Evolutionary conservation across 53 echinoderm and acorn worm species (phyloP).

Genomic region (Antedon mediterranea): DNA sequence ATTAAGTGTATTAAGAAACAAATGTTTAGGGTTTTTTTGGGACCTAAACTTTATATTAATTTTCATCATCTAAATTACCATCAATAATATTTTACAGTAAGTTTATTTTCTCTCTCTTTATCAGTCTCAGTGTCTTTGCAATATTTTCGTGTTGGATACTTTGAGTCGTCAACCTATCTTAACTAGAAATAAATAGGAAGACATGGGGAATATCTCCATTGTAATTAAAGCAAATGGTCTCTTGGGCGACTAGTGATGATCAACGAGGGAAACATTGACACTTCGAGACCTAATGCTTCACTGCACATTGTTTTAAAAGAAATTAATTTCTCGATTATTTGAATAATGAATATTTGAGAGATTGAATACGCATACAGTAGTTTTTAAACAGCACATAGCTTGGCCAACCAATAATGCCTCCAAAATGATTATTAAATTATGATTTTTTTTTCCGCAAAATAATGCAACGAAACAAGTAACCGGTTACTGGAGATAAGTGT

Average conservation of each 20-base stretch:
- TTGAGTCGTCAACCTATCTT: neutral
- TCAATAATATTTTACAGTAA: neutral
- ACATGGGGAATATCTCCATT: neutral
- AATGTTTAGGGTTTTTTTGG: too few relatives aligned
- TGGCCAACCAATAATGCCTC: too few relatives aligned
- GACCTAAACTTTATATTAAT: too few relatives aligned
- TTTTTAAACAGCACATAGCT: too few relatives aligned
- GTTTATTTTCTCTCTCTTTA: neutral
- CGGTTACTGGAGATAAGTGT: too few relatives aligned
- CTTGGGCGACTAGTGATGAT: neutral
- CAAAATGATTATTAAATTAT: too few relatives aligned
- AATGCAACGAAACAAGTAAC: too few relatives aligned
- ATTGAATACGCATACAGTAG: too few relatives aligned
- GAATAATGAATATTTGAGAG: neutral
- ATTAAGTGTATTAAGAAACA: too few relatives aligned
- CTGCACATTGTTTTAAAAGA: neutral
- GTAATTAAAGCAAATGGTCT: constrained; percentile 1
- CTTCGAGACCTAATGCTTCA: neutral
- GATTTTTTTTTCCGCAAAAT: too few relatives aligned
- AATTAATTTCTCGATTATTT: constrained; percentile 1
- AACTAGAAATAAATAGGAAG: neutral
- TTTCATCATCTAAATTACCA: too few relatives aligned
- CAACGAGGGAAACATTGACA: neutral
- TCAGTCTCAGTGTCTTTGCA: neutral
- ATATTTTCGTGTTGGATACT: neutral